These are phyloP conservation scores for Megalops cyprinoides DNA, from an alignment of 2,797 vertebrate species.

Conservation along the genomic window DNA sequence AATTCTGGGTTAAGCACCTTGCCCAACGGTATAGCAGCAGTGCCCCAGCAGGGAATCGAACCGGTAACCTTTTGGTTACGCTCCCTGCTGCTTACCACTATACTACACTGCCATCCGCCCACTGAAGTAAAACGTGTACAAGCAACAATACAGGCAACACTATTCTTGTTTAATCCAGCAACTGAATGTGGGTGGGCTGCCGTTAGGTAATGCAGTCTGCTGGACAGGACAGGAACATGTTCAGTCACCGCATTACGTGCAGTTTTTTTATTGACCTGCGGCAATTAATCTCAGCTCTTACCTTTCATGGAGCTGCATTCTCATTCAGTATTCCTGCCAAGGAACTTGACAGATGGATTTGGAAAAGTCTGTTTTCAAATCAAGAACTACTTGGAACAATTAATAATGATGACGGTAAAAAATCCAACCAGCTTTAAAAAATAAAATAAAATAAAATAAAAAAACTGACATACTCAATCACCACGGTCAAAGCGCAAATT, in stretches of 20 bases:
- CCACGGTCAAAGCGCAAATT: neutral
- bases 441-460: neutral
- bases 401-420: neutral
- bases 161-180: too few species aligned
- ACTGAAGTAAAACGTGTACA: too few species aligned
- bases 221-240: neutral
- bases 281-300: constrained; percentile 6
- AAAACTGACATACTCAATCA: neutral
- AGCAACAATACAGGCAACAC: too few species aligned
- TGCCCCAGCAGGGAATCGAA: too few species aligned
- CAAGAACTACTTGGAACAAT: neutral
- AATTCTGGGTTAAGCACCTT: too few species aligned
- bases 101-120: too few species aligned
- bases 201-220: neutral
- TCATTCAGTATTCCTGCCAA: neutral
- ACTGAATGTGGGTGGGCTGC: neutral
- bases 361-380: neutral
- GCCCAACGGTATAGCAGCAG: too few species aligned
- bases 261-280: neutral
- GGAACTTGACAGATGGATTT: neutral
- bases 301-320: neutral
- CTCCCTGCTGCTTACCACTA: too few species aligned
- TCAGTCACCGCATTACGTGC: neutral
- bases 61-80: too few species aligned
- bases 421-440: too few species aligned